phyloP scores from a whole-genome alignment of 2,797 vertebrate genomes.

The Centroberyx gerrardi region DNA sequence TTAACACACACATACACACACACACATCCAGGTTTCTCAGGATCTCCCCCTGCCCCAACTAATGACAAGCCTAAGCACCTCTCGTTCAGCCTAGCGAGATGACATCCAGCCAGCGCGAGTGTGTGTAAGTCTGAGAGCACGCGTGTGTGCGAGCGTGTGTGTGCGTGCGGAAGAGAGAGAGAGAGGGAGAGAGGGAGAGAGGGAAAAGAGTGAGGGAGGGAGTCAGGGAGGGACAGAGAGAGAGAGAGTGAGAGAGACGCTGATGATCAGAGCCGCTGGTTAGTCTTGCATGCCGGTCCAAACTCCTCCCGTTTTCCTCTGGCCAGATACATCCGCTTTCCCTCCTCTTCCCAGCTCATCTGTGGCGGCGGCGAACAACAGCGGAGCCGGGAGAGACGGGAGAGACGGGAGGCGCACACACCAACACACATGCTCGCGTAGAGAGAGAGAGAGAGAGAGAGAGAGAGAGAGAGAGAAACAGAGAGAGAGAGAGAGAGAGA shows the following conservation, averaged over 20 bases:
- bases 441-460: constrained; percentile 56
- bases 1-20: constrained; percentile 35
- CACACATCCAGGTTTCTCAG: constrained; percentile 45
- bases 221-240: constrained; percentile 13
- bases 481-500: background rate
- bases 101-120: constrained; percentile 79
- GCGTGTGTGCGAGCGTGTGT: constrained; percentile 46
- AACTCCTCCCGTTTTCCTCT: constrained; percentile 80
- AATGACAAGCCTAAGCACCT: constrained; percentile 85
- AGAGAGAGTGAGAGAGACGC: constrained; percentile 67
- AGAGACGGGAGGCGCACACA: constrained; percentile 59
- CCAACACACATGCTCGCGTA: constrained; percentile 69
- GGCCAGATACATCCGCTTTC: constrained; percentile 79
- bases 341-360: constrained; percentile 85
- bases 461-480: background rate
- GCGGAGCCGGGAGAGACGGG: constrained; percentile 82
- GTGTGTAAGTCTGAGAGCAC: constrained; percentile 71
- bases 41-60: constrained; percentile 66
- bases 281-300: constrained; percentile 72
- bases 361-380: constrained; percentile 86
- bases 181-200: constrained; percentile 14
- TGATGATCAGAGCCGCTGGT: constrained; percentile 79
- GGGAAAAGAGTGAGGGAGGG: constrained; percentile 45
- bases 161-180: constrained; percentile 19
- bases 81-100: constrained; percentile 83